These are phyloP conservation scores for Bombus waltoni DNA, from an alignment of 1,140 invertebrate genomes.

Conservation along the genomic window DNA sequence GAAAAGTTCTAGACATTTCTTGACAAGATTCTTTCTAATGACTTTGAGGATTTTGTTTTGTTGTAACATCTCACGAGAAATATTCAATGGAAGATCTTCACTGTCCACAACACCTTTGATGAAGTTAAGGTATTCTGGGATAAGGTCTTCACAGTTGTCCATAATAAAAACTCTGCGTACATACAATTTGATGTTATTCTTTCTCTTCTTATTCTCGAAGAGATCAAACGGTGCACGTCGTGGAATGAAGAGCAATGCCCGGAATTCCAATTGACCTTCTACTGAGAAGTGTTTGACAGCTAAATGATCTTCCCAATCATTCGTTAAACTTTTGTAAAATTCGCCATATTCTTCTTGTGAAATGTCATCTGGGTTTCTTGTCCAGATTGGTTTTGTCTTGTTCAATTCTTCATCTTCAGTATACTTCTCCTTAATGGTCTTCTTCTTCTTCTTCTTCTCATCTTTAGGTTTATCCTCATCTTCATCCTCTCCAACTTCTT, in stretches of 20 bases:
- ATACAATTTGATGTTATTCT: constrained; percentile 99
- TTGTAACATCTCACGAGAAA: constrained; percentile 99
- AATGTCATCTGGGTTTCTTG: constrained; percentile 98
- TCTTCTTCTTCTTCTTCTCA: constrained; percentile 96
- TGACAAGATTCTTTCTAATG: constrained; percentile 99
- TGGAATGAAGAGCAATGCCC: constrained; percentile 97
- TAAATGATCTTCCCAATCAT: constrained; percentile 99
- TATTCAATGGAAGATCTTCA: constrained; percentile 98
- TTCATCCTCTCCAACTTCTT: constrained; percentile 92
- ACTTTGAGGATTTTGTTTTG: constrained; percentile 99
- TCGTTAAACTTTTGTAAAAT: constrained; percentile 99
- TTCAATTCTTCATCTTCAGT: constrained; percentile 98
- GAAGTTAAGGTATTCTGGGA: constrained; percentile 99
- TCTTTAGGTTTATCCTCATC: constrained; percentile 94
- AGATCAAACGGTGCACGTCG: constrained; percentile 98
- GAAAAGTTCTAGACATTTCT: constrained; percentile 98
- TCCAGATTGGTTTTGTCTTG: constrained; percentile 99
- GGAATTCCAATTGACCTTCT: constrained; percentile 98
- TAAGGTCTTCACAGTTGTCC: constrained; percentile 99
- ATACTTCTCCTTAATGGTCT: constrained; percentile 98
- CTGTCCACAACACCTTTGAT: constrained; percentile 99
- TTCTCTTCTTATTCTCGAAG: constrained; percentile 99
- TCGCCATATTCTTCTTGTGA: constrained; percentile 99
- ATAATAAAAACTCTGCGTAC: constrained; percentile 99
- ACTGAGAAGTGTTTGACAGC: constrained; percentile 99